Conservation (phyloP, 2,888 invertebrate species). For the Notodonta dromedarius region DNA sequence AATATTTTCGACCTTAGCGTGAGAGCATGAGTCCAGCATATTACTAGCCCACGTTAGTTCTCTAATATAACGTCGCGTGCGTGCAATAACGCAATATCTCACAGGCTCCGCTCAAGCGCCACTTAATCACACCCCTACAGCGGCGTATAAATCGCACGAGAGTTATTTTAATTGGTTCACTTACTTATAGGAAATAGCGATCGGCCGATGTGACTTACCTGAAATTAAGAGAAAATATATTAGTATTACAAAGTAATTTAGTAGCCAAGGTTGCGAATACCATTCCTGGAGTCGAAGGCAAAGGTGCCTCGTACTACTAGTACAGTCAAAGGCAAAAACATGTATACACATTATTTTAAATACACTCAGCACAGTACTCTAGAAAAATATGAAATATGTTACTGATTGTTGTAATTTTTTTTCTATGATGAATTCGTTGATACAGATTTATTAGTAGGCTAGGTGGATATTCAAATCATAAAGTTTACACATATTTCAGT, state of each 20-base stretch:
- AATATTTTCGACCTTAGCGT: slow-evolving; percentile 7
- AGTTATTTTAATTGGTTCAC: slow-evolving; percentile 47
- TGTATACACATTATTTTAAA: no score
- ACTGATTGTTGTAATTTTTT: no score
- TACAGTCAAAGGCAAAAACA: no score
- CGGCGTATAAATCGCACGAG: slow-evolving; percentile 21
- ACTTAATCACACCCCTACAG: slow-evolving; percentile 38
- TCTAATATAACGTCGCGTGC: slow-evolving; percentile 31
- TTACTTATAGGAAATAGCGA: slow-evolving; percentile 35
- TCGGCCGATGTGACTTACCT: slow-evolving; percentile 53
- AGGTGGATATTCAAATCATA: no score
- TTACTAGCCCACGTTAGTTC: slow-evolving; percentile 30
- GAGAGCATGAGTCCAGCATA: slow-evolving; percentile 1
- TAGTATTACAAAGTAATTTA: slow-evolving; percentile 27
- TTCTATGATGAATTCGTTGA: no score
- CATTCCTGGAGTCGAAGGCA: not conserved
- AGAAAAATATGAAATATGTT: no score
- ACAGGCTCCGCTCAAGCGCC: slow-evolving; percentile 18
- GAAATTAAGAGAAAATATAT: slow-evolving; percentile 43
- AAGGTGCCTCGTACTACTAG: no score
- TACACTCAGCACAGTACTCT: no score
- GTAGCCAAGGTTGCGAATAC: not conserved
- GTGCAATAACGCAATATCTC: slow-evolving; percentile 42
- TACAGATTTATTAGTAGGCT: no score
- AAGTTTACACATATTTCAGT: no score